Base-by-base conservation (phyloP, 2,113 vertebrate genomes). In the Merops nubicus region DNA sequence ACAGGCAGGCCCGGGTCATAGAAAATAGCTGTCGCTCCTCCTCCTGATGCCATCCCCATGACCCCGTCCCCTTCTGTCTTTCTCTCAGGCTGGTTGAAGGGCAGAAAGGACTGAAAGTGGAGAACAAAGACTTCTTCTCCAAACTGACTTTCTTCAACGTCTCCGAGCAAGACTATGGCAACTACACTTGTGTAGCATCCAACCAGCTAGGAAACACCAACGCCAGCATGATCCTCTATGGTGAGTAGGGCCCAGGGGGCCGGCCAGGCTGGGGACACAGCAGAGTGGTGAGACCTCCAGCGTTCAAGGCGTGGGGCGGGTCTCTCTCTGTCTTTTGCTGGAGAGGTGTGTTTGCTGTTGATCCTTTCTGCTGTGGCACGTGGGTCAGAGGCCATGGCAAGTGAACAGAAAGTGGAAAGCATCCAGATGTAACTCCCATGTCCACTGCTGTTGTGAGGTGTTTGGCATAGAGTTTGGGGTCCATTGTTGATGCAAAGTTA, bases 111-210 rank as follows among this genome's bases (percentile, higher is more conserved):
- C 96, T 99, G 82, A 99, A 99, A 95, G 99, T 99, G 70, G 97
- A 99, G 96, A 98, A 98, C 79, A 98, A 97, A 73, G 99, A 98
- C 72, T 98, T 98, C 20, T 97, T 99, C 94, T 99, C 99, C 47
- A 99, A 98, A 54, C 98, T 99, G 97, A 99, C 98, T 33, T 99
- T 99, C 97, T 99, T 98, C 97, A 99, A 99, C 2, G 99, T 99
- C 85, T 99, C 99, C 0, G 99, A 99, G 74, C 98, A 98, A 28
- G 99, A 99, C 96, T 99, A 99, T 0, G 99, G 99, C 47, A 99
- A 99, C 98, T 99, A 99, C 98, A 99, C 99, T 15, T 99, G 99
- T 2, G 98, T 99, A 62, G 99, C 99, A 79, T 98, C 98, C 96
- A 99, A 99, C 98, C 99, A 98, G 96, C 96, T 99, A 53, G 99